A percentile compares a stretch with the other conserved stretches of the same genome.
Evolutionary conservation across 1,140 invertebrate genomes (phyloP).

Genomic region (Papilio aristodemus): DNA sequence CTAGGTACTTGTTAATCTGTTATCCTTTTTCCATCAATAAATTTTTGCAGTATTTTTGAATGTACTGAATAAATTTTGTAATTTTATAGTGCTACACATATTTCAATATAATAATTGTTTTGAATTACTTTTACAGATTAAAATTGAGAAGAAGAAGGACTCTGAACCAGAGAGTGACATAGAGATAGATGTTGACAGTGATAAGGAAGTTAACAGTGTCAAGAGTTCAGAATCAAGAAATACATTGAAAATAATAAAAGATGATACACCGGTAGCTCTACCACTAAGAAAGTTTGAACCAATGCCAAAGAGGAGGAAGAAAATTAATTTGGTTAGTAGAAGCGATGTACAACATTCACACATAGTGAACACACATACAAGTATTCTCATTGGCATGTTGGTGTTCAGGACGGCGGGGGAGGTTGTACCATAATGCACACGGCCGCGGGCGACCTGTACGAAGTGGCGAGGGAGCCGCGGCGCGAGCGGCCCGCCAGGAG

Average conservation of each 20-base stretch:
- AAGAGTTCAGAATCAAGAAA: constrained; percentile 21
- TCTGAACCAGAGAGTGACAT: constrained; percentile 81
- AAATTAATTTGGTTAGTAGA: constrained; percentile 62
- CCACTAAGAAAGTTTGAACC: constrained; percentile 64
- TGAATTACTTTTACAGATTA: constrained; percentile 57
- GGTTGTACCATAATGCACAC: constrained; percentile 84
- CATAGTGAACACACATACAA: no score
- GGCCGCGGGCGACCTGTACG: constrained; percentile 78
- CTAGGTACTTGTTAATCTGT: no score
- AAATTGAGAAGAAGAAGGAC: constrained; percentile 75
- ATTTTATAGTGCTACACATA: no score
- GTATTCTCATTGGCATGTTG: neutral
- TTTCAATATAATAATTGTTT: constrained; percentile 13
- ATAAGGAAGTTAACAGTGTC: constrained; percentile 48
- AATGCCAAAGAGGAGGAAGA: constrained; percentile 64
- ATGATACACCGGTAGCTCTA: constrained; percentile 53
- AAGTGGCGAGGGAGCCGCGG: constrained; percentile 60
- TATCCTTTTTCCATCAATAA: no score
- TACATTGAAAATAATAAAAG: constrained; percentile 20
- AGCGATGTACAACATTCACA: neutral
- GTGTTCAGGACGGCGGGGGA: constrained; percentile 79
- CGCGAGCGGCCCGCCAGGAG: constrained; percentile 56
- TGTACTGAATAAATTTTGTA: no score
- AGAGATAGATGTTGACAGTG: constrained; percentile 82
- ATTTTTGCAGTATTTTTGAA: no score